Evolutionary conservation across 2,888 invertebrate species (phyloP), one percentile per base, ranked within the genome.

Genomic region (Arge pagana): DNA sequence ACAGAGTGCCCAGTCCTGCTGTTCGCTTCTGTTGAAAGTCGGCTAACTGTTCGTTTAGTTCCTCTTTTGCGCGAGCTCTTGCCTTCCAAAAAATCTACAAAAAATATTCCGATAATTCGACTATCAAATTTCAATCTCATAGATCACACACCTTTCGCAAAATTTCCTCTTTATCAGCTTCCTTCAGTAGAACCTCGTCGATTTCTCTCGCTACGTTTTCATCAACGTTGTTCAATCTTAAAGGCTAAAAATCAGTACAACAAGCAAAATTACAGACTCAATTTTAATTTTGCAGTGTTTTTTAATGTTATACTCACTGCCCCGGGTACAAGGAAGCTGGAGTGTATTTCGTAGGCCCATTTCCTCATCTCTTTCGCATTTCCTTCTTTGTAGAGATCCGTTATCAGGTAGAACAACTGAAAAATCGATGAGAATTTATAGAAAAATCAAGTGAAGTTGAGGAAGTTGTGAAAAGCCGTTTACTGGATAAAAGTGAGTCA

Each of bases 321-420:
- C 68, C 88, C 86, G 55, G 94, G 95, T 69, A 93, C 90, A 54
- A 95, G 81, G 81, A 97, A 97, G 68, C 93, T 93, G 61, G 96
- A 96, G 79, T 96, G 95, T 71, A 98, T 95, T 83, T 99, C 98
- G 80, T 97, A 98, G 3, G 97, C 97, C 97, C 98, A 99, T 75
- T 96, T 93, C 50, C 93, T 86, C 85, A 97, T 90, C 70, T 98
- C 96, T 79, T 92, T 90, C 49, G 86, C 82, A 62, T 86, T 87
- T 43, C 92, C 93, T 66, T 88, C 84, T 70, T 92, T 91, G 80
- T 92, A 97, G 49, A 90, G 82, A 74, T 95, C 93, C 56, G 96
- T 93, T 70, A 98, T 86, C 62, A 97, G 83, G 77, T 96, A 93
- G 79, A 99, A 90, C 59, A 88, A 80, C 85, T 83, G 70, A 6